Base-by-base conservation (phyloP, 2,113 vertebrate genomes). In the Phoenicopterus ruber region DNA sequence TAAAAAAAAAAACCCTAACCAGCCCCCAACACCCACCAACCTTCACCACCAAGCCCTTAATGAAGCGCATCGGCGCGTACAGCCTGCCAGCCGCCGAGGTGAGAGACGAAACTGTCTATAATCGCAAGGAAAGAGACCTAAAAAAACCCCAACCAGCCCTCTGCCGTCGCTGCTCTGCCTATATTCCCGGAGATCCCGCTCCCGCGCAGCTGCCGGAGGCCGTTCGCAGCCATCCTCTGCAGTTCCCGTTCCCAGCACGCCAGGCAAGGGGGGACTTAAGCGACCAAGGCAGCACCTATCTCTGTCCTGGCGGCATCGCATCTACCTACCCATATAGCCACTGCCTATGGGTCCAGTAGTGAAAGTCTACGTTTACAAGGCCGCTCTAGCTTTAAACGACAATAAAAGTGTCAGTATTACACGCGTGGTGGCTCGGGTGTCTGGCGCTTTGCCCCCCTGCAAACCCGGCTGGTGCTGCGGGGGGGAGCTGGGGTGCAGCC, bases 321-420 rank as follows among this genome's bases (percentile, higher is more conserved):
- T 54, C 82, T 83, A 67, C 89, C 72, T 59, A 62, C 95, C 86
- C 76, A 36, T 69, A 31, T 66, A 96, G 96, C 79, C 93, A 90
- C 88, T 93, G 94, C 93, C 90, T 31, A 86, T 24, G 79, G 97
- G 90, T 11, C 76, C 70, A 47, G 80, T 40, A 94, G 83, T 97
- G 97, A 97, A 87, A 94, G 94, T 97, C 76, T 9, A 50, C 86
- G 73, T 90, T 96, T 94, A 91, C 86, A 93, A 94, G 97, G 95
- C 84, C 36, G 0, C 91, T 79, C 91, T 93, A 90, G 96, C 94
- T 96, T 97, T 96, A 89, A 96, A 78, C 1, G 28, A 83, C 82
- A 96, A 97, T 97, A 94, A 97, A 97, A 69, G 93, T 73, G 96
- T 98, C 97, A 97, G 97, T 98, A 95, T 97, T 97, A 97, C 2